phyloP scores from a whole-genome alignment of 2,888 invertebrate genomes.

The Agrochola macilenta region DNA sequence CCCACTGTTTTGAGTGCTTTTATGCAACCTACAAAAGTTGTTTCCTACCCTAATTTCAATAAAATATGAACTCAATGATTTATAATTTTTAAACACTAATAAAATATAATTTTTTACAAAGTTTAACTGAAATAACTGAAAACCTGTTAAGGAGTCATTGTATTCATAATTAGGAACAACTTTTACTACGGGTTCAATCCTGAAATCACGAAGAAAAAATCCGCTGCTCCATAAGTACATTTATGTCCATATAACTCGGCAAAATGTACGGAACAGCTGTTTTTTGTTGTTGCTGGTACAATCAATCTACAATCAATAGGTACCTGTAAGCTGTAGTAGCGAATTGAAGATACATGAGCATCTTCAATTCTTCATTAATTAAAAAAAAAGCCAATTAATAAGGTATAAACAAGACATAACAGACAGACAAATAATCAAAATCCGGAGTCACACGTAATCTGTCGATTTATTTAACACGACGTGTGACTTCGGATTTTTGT shows the following conservation, averaged over 20 bases:
- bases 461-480: too few species aligned
- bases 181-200: neutral
- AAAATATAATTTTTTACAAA: neutral
- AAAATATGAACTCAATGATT: neutral
- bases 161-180: neutral
- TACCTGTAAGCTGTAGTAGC: too few species aligned
- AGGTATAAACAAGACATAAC: too few species aligned
- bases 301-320: too few species aligned
- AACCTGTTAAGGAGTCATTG: neutral
- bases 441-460: too few species aligned
- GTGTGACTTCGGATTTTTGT: too few species aligned
- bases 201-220: neutral
- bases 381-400: too few species aligned
- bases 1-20: neutral
- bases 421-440: too few species aligned
- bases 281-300: neutral
- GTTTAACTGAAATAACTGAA: neutral
- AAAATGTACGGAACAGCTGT: neutral
- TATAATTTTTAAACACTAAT: too few species aligned
- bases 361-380: too few species aligned
- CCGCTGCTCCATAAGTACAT: neutral
- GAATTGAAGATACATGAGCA: too few species aligned
- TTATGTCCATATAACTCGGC: neutral
- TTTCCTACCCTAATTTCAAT: neutral
- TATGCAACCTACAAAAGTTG: neutral